Conservation (phyloP, 92 coral and sea anemone genomes). For the Actinostola sp. region DNA sequence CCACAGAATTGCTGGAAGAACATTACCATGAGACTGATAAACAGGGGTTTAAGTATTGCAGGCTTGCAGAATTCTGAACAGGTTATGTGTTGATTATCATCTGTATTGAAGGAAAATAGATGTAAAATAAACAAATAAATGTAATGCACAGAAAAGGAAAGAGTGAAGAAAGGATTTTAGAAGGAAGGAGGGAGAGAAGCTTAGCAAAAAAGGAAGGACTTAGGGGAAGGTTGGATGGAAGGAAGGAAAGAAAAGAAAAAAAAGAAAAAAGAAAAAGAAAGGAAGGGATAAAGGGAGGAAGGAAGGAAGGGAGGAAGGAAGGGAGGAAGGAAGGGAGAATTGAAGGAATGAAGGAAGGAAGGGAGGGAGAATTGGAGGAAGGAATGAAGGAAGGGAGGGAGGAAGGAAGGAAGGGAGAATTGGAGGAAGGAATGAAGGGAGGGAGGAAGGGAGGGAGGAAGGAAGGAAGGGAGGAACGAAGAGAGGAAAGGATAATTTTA, state of each 20-base stretch:
- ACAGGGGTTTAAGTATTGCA: slow-evolving; percentile 66
- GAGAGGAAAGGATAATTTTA: no score
- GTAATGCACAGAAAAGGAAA: no score
- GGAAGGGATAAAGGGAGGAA: background rate
- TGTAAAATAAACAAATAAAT: no score
- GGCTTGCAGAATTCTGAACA: slow-evolving; percentile 66
- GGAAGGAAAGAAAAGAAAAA: background rate
- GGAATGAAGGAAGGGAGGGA: background rate
- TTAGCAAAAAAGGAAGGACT: no score
- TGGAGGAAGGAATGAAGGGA: no score
- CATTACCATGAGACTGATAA: slow-evolving; percentile 62
- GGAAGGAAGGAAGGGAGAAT: background rate
- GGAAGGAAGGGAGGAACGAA: background rate
- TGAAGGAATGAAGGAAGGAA: no score
- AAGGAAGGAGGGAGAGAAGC: no score
- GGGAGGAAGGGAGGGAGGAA: background rate
- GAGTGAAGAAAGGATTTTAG: no score
- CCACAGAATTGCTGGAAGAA: slow-evolving; percentile 88
- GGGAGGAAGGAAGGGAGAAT: no score
- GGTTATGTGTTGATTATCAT: slow-evolving; percentile 30
- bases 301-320: background rate
- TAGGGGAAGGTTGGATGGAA: background rate
- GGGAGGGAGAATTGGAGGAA: no score
- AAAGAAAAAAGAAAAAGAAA: background rate
- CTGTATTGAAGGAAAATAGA: slow-evolving; percentile 1